Conservation (phyloP, 2,113 vertebrate genomes). For the Naja naja region DNA sequence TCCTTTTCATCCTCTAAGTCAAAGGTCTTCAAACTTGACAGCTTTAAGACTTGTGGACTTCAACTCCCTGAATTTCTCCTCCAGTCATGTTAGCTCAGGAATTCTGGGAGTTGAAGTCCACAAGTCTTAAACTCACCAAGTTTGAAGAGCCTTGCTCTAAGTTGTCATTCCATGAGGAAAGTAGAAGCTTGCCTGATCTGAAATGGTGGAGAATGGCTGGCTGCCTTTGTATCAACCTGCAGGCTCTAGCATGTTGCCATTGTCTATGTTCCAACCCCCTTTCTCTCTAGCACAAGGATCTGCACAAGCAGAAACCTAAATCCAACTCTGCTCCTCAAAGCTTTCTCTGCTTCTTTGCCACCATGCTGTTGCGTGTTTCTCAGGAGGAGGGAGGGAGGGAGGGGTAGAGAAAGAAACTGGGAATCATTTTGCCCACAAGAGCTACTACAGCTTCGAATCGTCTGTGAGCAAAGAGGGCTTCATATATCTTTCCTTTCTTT, state of each 20-base stretch:
- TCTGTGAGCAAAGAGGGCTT: neutral
- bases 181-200: neutral
- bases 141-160: neutral
- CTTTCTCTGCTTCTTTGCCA: neutral
- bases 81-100: no score
- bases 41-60: no score
- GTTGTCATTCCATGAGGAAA: neutral
- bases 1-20: neutral
- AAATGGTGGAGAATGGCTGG: neutral
- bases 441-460: neutral
- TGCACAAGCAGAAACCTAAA: neutral
- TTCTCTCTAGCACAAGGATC: neutral
- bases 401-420: neutral
- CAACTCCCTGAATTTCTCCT: no score
- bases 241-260: neutral
- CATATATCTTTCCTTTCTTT: neutral
- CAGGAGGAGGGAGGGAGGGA: accelerated
- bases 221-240: neutral
- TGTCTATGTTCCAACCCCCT: neutral
- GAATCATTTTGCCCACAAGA: neutral
- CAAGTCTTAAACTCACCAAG: no score
- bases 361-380: neutral
- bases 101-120: no score
- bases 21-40: no score
- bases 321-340: neutral